Conservation (phyloP, 92 coral and sea anemone species). For the Palythoa caribaeorum region DNA sequence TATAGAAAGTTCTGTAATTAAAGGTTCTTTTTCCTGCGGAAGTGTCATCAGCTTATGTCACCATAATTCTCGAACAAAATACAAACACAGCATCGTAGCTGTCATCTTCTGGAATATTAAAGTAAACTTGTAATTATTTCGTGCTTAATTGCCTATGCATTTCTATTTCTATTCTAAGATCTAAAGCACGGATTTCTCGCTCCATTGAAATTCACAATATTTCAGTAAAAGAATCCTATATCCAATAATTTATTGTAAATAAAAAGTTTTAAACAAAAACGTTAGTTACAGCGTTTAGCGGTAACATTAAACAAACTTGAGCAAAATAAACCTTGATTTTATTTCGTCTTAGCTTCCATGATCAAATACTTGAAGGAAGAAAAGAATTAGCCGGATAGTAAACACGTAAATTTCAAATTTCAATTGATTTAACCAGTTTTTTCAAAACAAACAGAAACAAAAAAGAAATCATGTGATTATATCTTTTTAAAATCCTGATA, state of each 20-base stretch:
- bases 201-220: not conserved
- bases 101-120: not conserved
- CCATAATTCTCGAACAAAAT: conserved; percentile 24
- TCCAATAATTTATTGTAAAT: too few species aligned
- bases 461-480: conserved; percentile 1
- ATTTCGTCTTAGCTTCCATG: conserved; percentile 2
- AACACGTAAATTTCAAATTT: not conserved
- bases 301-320: not conserved
- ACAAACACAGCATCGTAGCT: conserved; percentile 8
- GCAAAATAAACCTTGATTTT: not conserved
- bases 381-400: not conserved
- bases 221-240: not conserved
- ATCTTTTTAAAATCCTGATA: not conserved
- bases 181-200: not conserved
- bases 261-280: too few species aligned
- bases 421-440: conserved; percentile 11
- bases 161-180: not conserved
- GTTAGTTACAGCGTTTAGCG: too few species aligned
- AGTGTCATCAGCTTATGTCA: conserved; percentile 37
- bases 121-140: conserved; percentile 19
- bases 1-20: conserved; percentile 34
- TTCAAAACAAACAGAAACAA: conserved; percentile 12
- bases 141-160: not conserved
- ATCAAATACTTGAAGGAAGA: conserved; percentile 17
- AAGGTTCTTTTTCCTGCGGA: conserved; percentile 42